These are phyloP conservation scores for Meta bourneti DNA, from an alignment of 2,888 invertebrate species.

Conservation along the genomic window DNA sequence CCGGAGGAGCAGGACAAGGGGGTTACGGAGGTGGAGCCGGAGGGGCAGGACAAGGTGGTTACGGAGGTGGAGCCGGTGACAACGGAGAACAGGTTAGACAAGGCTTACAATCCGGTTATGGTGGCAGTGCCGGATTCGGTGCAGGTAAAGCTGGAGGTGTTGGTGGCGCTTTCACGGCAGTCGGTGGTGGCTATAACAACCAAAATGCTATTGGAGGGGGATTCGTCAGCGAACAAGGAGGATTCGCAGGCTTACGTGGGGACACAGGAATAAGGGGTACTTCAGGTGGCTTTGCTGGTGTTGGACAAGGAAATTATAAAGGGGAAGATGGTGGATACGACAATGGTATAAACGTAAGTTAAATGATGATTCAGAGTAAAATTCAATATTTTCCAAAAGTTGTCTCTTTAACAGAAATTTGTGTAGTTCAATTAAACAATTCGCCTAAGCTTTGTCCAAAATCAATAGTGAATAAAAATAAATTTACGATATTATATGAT, in stretches of 20 bases:
- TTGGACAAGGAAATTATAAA: slow-evolving; percentile 75
- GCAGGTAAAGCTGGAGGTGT: slow-evolving; percentile 66
- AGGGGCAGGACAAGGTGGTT: slow-evolving; percentile 33
- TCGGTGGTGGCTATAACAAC: slow-evolving; percentile 60
- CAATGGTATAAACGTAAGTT: slow-evolving; percentile 69
- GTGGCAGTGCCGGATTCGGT: slow-evolving; percentile 59
- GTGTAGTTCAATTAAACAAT: not conserved
- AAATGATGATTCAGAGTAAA: too few relatives aligned
- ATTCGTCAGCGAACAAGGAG: slow-evolving; percentile 48
- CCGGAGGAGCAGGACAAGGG: slow-evolving; percentile 6
- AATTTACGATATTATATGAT: too few relatives aligned
- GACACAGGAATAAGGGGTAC: slow-evolving; percentile 46
- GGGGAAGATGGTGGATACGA: slow-evolving; percentile 72
- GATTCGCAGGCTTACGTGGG: slow-evolving; percentile 58
- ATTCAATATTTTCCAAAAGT: not conserved
- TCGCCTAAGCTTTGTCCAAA: too few relatives aligned
- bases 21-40: slow-evolving; percentile 39
- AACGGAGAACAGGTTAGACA: slow-evolving; percentile 59
- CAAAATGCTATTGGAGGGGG: slow-evolving; percentile 55
- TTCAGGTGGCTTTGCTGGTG: slow-evolving; percentile 63
- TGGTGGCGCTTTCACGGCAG: slow-evolving; percentile 62
- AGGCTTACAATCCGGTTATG: slow-evolving; percentile 53
- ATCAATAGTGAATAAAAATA: too few relatives aligned
- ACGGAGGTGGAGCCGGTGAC: slow-evolving; percentile 19
- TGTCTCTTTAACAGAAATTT: not conserved